phyloP scores from a whole-genome alignment of 1,140 invertebrate genomes.

The Scaptomyza hsui region DNA sequence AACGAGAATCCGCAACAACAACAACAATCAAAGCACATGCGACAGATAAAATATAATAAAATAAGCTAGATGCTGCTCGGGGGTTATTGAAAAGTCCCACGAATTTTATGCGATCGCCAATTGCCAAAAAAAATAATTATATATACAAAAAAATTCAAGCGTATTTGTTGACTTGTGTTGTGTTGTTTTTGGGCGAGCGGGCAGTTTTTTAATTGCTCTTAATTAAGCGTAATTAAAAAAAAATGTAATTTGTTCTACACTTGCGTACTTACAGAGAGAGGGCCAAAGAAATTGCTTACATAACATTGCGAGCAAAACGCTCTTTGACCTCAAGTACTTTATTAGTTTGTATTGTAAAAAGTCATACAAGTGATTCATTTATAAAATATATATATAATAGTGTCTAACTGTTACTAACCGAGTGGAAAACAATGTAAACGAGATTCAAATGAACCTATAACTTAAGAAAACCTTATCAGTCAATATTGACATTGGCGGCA shows the following conservation, averaged over 20 bases:
- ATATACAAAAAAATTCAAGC: conserved; percentile 8
- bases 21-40: conserved; percentile 18
- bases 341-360: background rate
- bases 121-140: conserved; percentile 36
- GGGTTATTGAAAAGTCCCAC: conserved; percentile 46
- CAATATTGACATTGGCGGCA: conserved; percentile 28
- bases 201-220: conserved; percentile 50
- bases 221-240: conserved; percentile 51
- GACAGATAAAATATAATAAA: conserved; percentile 33
- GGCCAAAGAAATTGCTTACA: background rate
- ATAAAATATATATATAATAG: conserved; percentile 2
- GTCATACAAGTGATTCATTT: background rate
- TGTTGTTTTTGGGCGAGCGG: conserved; percentile 19
- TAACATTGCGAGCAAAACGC: background rate
- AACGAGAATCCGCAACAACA: conserved; percentile 22
- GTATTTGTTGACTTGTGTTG: conserved; percentile 21
- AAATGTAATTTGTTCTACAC: conserved; percentile 29
- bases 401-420: conserved; percentile 1
- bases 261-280: conserved; percentile 2
- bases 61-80: conserved; percentile 31
- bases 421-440: background rate
- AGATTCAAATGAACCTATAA: conserved; percentile 17
- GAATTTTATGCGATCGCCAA: conserved; percentile 45
- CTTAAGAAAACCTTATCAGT: conserved; percentile 18
- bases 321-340: background rate